Evolutionary conservation across 2,888 invertebrate species (phyloP), one percentile per base, ranked within the genome.

Genomic region (Zygothrica quintamaculata): DNA sequence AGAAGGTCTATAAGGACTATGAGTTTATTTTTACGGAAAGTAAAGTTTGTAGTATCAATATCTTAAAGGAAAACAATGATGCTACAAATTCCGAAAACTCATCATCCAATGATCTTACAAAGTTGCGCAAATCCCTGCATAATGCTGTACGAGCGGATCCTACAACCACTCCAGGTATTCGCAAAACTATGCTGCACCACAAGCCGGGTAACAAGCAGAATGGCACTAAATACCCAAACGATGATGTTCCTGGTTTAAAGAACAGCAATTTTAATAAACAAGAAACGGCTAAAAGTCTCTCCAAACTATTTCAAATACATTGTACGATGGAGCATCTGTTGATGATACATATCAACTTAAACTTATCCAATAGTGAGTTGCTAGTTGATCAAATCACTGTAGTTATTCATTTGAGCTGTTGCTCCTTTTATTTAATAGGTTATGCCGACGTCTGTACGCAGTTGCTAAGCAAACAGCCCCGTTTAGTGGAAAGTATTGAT

Each of bases 1-100:
- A 91, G 55, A 91, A 91, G 67, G 58, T 90, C 1, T 81, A 84
- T 34, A 91, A 90, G 73, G 91, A 91, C 39, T 91, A 91, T 47
- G 90, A 90, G 65, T 90, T 87, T 22, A 91, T 91, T 37, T 90
- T 89, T 47, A 84, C 77, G 1, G 90, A 90, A 57, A 90, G 90
- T 59, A 90, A 90, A 74, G 77, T 91, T 16, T 90, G 91, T 64
- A 87, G 87, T 53, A 74, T 75, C 1, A 87, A 81, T 66, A 80
- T 90, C 39, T 74, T 75, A 25, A 84, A 71, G 46, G 76, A 61
- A 34, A 34, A 5, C 15, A 26, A 9, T 3, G 64, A 70, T 3
- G n/a, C 42, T 1, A 12, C 15, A 1, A 39, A 18, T 13, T 16
- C 47, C 1, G 67, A 59, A 48, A 43, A 16, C 25, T 22, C 57